phyloP scores from a whole-genome alignment of 2,888 invertebrate genomes.

The Synanthedon myopaeformis region DNA sequence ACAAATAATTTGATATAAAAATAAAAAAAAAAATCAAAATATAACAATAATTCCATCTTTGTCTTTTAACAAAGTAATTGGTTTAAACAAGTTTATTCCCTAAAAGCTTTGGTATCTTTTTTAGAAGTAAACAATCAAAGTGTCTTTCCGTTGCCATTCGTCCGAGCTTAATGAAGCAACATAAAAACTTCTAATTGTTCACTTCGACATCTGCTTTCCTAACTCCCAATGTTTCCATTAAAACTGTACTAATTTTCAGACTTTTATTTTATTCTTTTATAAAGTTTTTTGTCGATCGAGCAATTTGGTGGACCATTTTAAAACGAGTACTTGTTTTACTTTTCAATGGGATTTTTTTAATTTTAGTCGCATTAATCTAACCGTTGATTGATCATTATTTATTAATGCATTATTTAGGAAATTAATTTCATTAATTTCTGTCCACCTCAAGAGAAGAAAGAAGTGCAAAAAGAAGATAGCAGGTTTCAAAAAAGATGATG shows the following conservation, averaged over 20 bases:
- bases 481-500: no score
- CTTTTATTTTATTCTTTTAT: conserved; percentile 6
- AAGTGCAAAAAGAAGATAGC: no score
- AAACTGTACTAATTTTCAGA: conserved; percentile 27
- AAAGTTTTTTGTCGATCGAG: conserved; percentile 9
- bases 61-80: background rate
- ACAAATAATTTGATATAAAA: no score
- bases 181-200: conserved; percentile 44
- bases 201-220: conserved; percentile 24
- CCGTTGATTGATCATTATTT: no score
- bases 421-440: no score
- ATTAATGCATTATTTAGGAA: no score
- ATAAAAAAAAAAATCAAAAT: no score
- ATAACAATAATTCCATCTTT: background rate
- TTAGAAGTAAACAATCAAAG: conserved; percentile 2
- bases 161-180: conserved; percentile 34
- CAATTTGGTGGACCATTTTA: background rate
- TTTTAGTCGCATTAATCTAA: no score
- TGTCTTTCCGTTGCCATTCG: conserved; percentile 9
- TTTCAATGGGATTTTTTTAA: no score
- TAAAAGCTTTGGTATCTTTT: conserved; percentile 6
- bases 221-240: conserved; percentile 37
- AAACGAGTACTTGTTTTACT: no score
- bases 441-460: no score
- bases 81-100: background rate